Conservation (phyloP, 2,888 invertebrate genomes). For the Hydriomena furcata region DNA sequence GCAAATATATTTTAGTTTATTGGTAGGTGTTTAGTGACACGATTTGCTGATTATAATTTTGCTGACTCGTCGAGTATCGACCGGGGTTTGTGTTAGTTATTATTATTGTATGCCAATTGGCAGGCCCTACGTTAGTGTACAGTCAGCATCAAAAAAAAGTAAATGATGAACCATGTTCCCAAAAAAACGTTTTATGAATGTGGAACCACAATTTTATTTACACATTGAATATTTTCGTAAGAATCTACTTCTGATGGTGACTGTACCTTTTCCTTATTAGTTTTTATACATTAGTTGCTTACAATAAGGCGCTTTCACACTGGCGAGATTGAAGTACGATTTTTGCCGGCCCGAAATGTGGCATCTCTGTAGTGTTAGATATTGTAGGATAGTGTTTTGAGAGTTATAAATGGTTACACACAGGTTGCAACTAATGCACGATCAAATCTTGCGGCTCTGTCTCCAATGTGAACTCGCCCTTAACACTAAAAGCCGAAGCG, state of each 20-base stretch:
- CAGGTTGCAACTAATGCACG: too few relatives aligned
- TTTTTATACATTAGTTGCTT: conserved; percentile 2
- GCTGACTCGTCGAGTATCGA: conserved; percentile 42
- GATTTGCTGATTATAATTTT: conserved; percentile 41
- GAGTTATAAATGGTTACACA: too few relatives aligned
- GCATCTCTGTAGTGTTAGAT: too few relatives aligned
- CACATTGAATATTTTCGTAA: too few relatives aligned
- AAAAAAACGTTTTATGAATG: too few relatives aligned
- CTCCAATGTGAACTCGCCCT: conserved; percentile 1
- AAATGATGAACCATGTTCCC: too few relatives aligned
- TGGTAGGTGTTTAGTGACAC: conserved; percentile 51
- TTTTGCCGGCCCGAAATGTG: too few relatives aligned
- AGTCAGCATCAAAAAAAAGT: too few relatives aligned
- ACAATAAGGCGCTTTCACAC: conserved; percentile 1
- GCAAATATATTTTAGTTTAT: conserved; percentile 53
- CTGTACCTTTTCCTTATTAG: conserved; percentile 11
- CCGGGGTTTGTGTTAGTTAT: conserved; percentile 25
- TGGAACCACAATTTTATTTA: too few relatives aligned
- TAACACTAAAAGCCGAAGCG: background rate
- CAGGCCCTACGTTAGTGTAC: conserved; percentile 30
- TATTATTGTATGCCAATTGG: conserved; percentile 18
- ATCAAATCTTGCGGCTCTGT: background rate
- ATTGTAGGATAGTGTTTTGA: too few relatives aligned
- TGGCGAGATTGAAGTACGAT: background rate
- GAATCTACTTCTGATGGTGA: too few relatives aligned